Conservation (phyloP, 2,113 vertebrate species). For the Delphinapterus leucas region DNA sequence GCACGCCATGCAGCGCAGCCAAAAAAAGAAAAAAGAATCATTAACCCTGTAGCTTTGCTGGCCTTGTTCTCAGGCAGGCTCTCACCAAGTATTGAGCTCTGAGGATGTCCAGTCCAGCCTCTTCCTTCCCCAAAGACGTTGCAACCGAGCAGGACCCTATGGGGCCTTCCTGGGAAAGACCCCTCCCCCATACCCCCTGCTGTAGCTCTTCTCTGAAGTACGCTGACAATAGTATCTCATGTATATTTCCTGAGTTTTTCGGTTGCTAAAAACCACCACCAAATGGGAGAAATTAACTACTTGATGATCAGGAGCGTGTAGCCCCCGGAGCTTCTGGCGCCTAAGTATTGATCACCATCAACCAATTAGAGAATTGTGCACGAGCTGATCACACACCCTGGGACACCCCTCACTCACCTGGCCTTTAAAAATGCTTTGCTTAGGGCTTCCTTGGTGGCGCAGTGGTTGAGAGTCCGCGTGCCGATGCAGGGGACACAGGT, state of each 20-base stretch:
- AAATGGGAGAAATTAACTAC: neutral
- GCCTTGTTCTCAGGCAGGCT: neutral
- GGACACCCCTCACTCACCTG: neutral
- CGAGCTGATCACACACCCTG: neutral
- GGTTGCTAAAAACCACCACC: neutral
- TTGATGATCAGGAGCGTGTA: neutral
- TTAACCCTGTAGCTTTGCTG: neutral
- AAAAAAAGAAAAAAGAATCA: neutral
- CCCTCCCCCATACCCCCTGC: neutral
- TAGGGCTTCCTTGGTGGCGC: no score
- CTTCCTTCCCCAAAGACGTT: neutral
- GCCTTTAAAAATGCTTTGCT: neutral
- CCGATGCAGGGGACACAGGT: no score
- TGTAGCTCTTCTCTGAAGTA: neutral
- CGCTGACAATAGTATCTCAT: neutral
- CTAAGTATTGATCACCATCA: neutral
- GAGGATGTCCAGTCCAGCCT: neutral
- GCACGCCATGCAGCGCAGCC: no score
- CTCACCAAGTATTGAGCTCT: fast-evolving
- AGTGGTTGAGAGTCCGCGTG: no score
- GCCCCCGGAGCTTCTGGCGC: neutral
- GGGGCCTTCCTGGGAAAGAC: neutral
- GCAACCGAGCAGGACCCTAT: neutral
- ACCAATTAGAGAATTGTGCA: neutral
- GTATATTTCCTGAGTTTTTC: neutral